Conservation (phyloP, 2,888 invertebrate species). For the Agriotes lineatus region DNA sequence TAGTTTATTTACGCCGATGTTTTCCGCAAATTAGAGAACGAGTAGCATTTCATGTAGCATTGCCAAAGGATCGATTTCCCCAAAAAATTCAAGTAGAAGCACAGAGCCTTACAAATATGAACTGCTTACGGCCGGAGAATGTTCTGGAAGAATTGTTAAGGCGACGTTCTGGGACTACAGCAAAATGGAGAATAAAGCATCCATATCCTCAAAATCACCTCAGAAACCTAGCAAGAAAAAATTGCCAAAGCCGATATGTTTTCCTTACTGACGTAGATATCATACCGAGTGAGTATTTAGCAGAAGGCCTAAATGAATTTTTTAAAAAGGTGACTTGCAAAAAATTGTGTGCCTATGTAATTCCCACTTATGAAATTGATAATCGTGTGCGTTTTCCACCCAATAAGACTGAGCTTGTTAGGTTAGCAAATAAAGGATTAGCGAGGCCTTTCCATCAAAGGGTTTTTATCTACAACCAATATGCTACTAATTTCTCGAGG, state of each 20-base stretch:
- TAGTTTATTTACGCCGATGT: conserved; percentile 82
- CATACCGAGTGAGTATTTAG: conserved; percentile 82
- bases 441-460: conserved; percentile 92
- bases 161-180: conserved; percentile 72
- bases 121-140: conserved; percentile 79
- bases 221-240: conserved; percentile 87
- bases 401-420: conserved; percentile 83
- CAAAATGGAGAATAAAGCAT: conserved; percentile 80
- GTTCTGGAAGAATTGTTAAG: conserved; percentile 73
- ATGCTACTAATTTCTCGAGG: conserved; percentile 91
- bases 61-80: conserved; percentile 72
- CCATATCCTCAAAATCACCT: conserved; percentile 92
- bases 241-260: conserved; percentile 84
- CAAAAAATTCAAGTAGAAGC: conserved; percentile 57
- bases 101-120: conserved; percentile 63
- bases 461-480: conserved; percentile 93
- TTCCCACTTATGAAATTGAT: conserved; percentile 91
- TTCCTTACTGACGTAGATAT: conserved; percentile 92
- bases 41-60: conserved; percentile 81
- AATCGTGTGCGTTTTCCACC: conserved; percentile 81
- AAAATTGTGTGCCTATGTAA: conserved; percentile 84
- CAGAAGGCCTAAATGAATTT: conserved; percentile 78
- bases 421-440: conserved; percentile 81
- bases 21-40: conserved; percentile 79
- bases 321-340: conserved; percentile 69